Evolutionary conservation across 1,140 invertebrate species (phyloP).

Genomic region (Zaprionus nigranus): DNA sequence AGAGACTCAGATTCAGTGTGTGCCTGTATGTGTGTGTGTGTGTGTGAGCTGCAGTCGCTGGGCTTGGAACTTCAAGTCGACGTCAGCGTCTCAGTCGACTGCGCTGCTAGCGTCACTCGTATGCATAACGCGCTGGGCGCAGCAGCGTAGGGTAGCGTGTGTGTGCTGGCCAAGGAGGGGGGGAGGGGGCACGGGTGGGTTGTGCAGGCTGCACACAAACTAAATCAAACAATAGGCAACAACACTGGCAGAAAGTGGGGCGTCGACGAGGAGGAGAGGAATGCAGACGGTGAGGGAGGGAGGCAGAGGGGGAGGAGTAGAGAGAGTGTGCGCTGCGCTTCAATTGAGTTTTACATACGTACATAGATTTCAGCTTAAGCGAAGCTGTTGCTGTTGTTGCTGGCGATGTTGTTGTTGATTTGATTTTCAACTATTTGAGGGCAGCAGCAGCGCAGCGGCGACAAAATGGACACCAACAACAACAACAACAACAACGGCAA

Average conservation of each 20-base stretch:
- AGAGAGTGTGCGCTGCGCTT: conserved; percentile 55
- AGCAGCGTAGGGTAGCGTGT: conserved; percentile 1
- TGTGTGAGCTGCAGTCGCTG: conserved; percentile 68
- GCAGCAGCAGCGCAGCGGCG: conserved; percentile 47
- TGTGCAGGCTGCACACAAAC: conserved; percentile 58
- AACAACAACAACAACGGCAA: conserved; percentile 28
- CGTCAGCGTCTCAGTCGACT: too few species aligned
- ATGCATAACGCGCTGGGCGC: conserved; percentile 39
- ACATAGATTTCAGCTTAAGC: conserved; percentile 59
- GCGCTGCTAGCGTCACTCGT: conserved; percentile 48
- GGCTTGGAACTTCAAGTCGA: conserved; percentile 57
- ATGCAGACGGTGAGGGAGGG: conserved; percentile 20
- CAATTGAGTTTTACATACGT: conserved; percentile 75
- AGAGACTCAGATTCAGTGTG: conserved; percentile 35
- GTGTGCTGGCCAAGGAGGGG: background rate
- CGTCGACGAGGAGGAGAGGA: conserved; percentile 28
- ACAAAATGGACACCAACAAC: conserved; percentile 74
- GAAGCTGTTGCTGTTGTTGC: conserved; percentile 25
- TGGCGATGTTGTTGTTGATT: conserved; percentile 63
- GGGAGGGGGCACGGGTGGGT: conserved; percentile 29
- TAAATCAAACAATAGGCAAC: conserved; percentile 80
- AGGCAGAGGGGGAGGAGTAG: conserved; percentile 12
- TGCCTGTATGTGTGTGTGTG: conserved; percentile 37
- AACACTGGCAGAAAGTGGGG: conserved; percentile 57
- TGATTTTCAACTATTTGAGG: conserved; percentile 80